These are phyloP conservation scores for Chrysogorgia sp. DNA, from an alignment of 92 coral and sea anemone species.

Conservation along the genomic window DNA sequence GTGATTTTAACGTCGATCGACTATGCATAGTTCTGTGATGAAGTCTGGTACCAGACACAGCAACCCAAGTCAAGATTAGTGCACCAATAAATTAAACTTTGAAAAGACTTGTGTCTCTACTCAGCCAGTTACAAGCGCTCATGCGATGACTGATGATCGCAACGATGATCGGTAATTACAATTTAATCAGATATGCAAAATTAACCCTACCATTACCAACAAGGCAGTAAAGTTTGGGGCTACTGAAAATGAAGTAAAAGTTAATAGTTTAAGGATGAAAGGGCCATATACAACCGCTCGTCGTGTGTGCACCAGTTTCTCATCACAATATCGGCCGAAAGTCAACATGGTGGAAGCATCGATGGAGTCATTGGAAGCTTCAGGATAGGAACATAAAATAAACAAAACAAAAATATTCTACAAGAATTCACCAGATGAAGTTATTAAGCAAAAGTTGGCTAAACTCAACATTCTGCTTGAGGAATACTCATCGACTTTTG, in stretches of 20 bases:
- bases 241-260: conserved; percentile 47
- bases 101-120: no score
- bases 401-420: conserved; percentile 58
- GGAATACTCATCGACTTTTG: conserved; percentile 23
- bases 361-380: conserved; percentile 48
- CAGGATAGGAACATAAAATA: conserved; percentile 1
- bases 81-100: no score
- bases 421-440: conserved; percentile 48
- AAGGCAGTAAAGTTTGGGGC: conserved; percentile 59
- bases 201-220: neutral
- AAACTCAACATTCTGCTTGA: conserved; percentile 24
- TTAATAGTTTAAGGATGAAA: conserved; percentile 47
- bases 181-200: conserved; percentile 18
- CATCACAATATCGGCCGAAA: conserved; percentile 59
- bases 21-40: no score
- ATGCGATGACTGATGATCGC: no score
- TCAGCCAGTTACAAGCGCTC: no score
- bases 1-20: no score
- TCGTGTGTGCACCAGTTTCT: conserved; percentile 62
- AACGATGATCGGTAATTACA: no score
- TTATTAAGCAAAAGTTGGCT: conserved; percentile 53
- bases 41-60: no score
- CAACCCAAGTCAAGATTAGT: no score
- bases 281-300: conserved; percentile 72
- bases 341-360: conserved; percentile 42